A percentile compares a stretch with the other conserved stretches of the same genome.
Evolutionary conservation across 2,113 vertebrate genomes (phyloP).

Genomic region (Gallinago jamesoni): DNA sequence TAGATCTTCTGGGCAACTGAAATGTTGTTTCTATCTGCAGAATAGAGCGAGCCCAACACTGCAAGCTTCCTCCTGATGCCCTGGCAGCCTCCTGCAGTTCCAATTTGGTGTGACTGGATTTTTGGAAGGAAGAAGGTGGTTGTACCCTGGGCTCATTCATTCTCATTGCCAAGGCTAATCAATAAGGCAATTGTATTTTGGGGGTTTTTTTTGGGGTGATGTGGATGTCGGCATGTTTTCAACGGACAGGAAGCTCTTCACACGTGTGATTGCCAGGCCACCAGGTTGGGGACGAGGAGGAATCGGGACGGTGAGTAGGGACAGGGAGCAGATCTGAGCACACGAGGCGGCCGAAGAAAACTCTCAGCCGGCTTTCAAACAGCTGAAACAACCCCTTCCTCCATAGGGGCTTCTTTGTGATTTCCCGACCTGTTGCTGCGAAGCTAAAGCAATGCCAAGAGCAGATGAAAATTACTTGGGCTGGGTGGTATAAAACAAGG

Average conservation of each 20-base stretch:
- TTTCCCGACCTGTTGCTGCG: background rate
- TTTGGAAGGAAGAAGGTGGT: constrained; percentile 26
- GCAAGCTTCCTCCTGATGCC: background rate
- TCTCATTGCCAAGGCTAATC: background rate
- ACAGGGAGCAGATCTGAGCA: background rate
- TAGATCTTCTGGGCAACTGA: constrained; percentile 49
- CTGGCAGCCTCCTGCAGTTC: constrained; percentile 34
- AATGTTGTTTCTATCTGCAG: constrained; percentile 34
- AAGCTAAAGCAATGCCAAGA: background rate
- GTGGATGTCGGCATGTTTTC: background rate
- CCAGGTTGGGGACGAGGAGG: constrained; percentile 9
- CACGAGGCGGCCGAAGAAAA: background rate
- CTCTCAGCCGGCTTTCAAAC: background rate
- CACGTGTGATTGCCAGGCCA: background rate
- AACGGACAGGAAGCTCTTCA: background rate
- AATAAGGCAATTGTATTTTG: constrained; percentile 18
- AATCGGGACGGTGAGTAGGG: background rate
- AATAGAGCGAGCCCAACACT: constrained; percentile 3
- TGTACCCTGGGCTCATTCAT: background rate
- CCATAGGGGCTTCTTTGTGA: background rate
- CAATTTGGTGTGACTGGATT: constrained; percentile 22
- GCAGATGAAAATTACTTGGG: background rate
- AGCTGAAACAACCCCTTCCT: background rate
- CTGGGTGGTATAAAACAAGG: background rate
- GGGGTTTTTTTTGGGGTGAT: background rate